Percentiles rank a stretch among this genome's conserved stretches.
Evolutionary conservation across 2,797 vertebrate species (phyloP).

Genomic region (Cirrhinus mrigala): DNA sequence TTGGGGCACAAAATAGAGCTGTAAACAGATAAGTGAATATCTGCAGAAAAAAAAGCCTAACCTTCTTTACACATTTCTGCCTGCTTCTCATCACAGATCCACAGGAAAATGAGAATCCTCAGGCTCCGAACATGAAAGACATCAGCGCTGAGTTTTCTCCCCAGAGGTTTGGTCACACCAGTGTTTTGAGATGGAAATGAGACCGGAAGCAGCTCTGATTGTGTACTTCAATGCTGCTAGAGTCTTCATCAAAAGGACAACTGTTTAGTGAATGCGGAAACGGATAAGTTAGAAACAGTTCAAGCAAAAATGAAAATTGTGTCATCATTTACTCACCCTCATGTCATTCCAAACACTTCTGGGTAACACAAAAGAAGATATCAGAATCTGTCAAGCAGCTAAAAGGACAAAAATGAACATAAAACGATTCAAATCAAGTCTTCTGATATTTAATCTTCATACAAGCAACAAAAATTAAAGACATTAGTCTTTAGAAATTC

Average conservation of each 20-base stretch:
- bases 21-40: conserved; percentile 36
- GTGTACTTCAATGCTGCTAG: conserved; percentile 34
- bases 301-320: background rate
- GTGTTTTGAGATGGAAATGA: conserved; percentile 47
- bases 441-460: background rate
- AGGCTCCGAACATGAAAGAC: conserved; percentile 71
- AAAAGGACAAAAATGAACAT: background rate
- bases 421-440: background rate
- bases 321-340: conserved; percentile 16
- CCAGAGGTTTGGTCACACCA: conserved; percentile 63
- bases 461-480: background rate
- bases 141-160: conserved; percentile 69
- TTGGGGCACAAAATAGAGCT: conserved; percentile 21
- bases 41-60: conserved; percentile 44
- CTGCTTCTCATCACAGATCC: conserved; percentile 53
- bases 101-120: conserved; percentile 60
- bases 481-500: background rate
- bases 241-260: conserved; percentile 21
- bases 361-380: background rate
- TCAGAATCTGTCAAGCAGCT: background rate
- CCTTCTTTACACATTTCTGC: conserved; percentile 50
- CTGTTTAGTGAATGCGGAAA: conserved; percentile 14
- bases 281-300: conserved; percentile 3
- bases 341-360: background rate
- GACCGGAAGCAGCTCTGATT: conserved; percentile 29